A percentile compares a stretch with the other conserved stretches of the same genome.
phyloP scores from a whole-genome alignment of 1,140 invertebrate genomes.

The Macrosteles quadrilineatus region DNA sequence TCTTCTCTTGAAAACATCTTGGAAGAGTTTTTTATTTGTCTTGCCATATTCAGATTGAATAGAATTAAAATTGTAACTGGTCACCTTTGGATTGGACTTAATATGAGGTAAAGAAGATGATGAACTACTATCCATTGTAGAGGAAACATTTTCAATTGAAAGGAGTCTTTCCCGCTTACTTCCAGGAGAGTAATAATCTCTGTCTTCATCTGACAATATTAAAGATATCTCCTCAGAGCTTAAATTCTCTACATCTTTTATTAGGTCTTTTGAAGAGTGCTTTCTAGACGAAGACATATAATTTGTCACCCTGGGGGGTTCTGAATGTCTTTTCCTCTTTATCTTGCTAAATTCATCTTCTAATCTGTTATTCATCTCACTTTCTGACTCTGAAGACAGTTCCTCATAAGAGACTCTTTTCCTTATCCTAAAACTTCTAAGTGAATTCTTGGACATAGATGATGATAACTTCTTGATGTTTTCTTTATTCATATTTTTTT shows the following conservation, averaged over 20 bases:
- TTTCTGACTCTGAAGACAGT: background rate
- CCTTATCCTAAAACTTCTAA: background rate
- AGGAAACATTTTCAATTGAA: background rate
- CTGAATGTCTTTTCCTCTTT: background rate
- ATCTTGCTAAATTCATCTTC: background rate
- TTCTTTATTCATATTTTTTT: background rate
- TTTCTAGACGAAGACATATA: background rate
- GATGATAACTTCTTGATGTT: background rate
- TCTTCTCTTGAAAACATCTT: background rate
- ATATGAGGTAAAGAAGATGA: no score
- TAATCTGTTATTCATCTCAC: background rate
- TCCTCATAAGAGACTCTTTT: background rate
- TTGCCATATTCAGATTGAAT: no score
- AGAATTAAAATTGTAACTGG: no score
- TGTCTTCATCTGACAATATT: background rate
- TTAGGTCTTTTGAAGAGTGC: background rate
- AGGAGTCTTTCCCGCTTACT: background rate
- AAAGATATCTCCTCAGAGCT: constrained; percentile 1
- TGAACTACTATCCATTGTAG: background rate
- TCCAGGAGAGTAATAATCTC: background rate
- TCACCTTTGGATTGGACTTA: no score
- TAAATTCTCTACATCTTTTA: background rate
- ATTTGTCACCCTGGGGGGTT: background rate
- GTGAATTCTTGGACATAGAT: background rate
- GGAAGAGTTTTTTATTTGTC: no score